phyloP scores from a whole-genome alignment of 2,113 vertebrate genomes.

The Phyllostomus hastatus region DNA sequence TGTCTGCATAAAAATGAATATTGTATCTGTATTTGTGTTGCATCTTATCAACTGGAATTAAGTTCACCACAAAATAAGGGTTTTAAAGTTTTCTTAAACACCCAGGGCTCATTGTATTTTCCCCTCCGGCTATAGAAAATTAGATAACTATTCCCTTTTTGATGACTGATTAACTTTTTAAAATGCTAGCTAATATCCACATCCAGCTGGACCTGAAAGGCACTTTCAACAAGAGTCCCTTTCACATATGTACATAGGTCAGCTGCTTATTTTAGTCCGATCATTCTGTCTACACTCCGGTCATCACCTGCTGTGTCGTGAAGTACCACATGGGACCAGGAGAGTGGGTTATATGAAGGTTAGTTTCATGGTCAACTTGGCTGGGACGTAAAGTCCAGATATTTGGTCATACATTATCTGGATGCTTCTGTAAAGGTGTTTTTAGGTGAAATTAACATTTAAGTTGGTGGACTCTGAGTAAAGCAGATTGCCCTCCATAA shows the following conservation, averaged over 20 bases:
- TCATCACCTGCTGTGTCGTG: neutral
- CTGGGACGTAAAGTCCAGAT: neutral
- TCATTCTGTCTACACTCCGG: neutral
- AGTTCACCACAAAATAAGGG: conserved; percentile 24
- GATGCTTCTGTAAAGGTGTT: neutral
- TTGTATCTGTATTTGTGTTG: conserved; percentile 18
- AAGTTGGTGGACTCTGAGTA: neutral
- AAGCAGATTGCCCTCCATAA: neutral
- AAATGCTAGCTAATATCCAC: conserved; percentile 3
- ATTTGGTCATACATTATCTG: neutral
- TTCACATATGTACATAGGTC: neutral
- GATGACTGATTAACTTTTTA: neutral
- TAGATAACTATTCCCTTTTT: neutral
- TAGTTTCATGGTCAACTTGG: neutral
- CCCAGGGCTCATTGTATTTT: neutral
- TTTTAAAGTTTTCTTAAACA: conserved; percentile 48
- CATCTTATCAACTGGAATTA: conserved; percentile 36
- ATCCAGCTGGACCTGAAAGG: neutral
- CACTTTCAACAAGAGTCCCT: neutral
- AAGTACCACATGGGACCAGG: neutral
- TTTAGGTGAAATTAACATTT: neutral
- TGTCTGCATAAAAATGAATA: conserved; percentile 51
- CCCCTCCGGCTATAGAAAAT: neutral
- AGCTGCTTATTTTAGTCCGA: neutral
- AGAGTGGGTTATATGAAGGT: neutral